Evolutionary conservation across 1,140 invertebrate species (phyloP), one percentile per base, ranked within the genome.

Genomic region (Brachionus asplanchnoidis): DNA sequence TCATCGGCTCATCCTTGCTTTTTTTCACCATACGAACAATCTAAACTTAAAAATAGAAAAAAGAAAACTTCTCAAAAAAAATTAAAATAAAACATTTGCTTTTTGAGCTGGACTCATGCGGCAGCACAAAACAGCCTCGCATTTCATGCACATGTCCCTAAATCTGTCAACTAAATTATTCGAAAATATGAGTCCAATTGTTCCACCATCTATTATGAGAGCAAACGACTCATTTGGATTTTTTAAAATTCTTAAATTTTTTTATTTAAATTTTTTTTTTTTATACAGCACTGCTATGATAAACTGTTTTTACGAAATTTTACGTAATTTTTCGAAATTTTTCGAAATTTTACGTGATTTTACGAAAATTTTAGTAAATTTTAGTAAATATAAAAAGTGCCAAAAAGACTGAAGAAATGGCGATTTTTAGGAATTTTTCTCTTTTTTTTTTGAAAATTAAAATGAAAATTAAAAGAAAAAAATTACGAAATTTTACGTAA

Each of bases 111-210:
- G 89, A 36, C 89, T 89, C n/a, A 89, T 87, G 46, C 89, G 85
- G 85, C 89, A 90, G 79, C 89, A 89, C 6, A 90, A 87, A 4
- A 90, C 89, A 20, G 89, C 88, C 20, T 87, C 87, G 86, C 89
- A 90, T 53, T 87, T 93, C 14, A 95, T 91, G 88, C 96, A 97
- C 8, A 99, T 92, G 87, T 97, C 95, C 50, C 98, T 91, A 90
- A 99, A 99, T 88, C 98, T 95, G 88, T 93, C 93, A 86, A 95
- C 92, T 85, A 98, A 92, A 89, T 98, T 95, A 90, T 94, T 95
- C 68, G 93, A 94, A 86, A 99, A 91, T 12, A 96, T 95, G 91
- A 95, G 96, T 88, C 96, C 97, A 70, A 99, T 91, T n/a, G 95
- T 96, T 90, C 42, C 12, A 14, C 77, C 85, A 23, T 85, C 77